phyloP scores from a whole-genome alignment of 2,797 vertebrate genomes.

The Allobates femoralis region DNA sequence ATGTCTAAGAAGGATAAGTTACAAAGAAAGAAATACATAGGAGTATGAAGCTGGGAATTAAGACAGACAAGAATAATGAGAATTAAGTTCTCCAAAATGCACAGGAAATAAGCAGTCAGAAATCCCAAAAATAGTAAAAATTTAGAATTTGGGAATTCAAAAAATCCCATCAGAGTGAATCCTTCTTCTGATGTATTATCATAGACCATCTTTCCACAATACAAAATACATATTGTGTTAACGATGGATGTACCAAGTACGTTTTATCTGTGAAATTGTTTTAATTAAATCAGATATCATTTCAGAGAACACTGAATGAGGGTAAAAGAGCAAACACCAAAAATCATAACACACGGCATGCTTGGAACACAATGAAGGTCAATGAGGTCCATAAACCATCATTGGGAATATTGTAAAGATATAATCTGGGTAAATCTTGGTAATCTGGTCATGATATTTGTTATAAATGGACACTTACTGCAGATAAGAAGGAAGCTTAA shows the following conservation, averaged over 20 bases:
- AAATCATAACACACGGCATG: too few species aligned
- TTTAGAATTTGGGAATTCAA: conserved; percentile 17
- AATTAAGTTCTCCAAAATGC: conserved; percentile 60
- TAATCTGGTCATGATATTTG: too few species aligned
- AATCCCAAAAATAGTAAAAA: conserved; percentile 62
- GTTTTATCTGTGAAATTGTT: too few species aligned
- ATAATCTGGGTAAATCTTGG: too few species aligned
- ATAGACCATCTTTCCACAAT: conserved; percentile 1
- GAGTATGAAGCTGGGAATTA: conserved; percentile 58
- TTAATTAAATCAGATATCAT: too few species aligned
- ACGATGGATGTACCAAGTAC: background rate
- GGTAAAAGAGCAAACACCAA: too few species aligned
- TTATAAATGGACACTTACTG: too few species aligned
- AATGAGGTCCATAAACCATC: too few species aligned
- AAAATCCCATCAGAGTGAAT: conserved; percentile 60
- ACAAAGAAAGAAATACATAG: conserved; percentile 56
- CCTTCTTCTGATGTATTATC: conserved; percentile 7
- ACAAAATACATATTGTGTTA: background rate
- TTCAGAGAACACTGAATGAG: too few species aligned
- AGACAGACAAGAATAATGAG: conserved; percentile 54
- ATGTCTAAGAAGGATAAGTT: conserved; percentile 66
- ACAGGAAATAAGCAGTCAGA: conserved; percentile 60
- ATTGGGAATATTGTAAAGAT: too few species aligned
- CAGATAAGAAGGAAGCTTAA: too few species aligned
- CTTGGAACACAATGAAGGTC: too few species aligned